Evolutionary conservation across 2,888 invertebrate species (phyloP).

Genomic region (Stegana nigrithorax): DNA sequence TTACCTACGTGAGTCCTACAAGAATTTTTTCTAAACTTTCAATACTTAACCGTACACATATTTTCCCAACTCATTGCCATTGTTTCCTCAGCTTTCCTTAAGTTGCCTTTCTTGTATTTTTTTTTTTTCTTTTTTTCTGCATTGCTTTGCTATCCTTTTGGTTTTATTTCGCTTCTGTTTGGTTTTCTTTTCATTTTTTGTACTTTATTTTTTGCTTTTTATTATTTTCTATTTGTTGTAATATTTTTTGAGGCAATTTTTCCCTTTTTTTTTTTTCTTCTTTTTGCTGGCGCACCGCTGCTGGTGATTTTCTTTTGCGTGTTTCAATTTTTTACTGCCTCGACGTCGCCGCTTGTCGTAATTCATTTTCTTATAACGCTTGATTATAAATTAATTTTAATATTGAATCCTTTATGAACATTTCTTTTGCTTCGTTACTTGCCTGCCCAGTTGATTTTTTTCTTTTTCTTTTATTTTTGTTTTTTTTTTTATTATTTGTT

Average conservation of each 20-base stretch:
- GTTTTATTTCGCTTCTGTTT: no score
- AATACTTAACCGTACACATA: not conserved
- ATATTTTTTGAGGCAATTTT: constrained; percentile 1
- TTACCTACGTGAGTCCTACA: no score
- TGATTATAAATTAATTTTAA: constrained; percentile 25
- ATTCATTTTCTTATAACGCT: constrained; percentile 12
- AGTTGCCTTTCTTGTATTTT: no score
- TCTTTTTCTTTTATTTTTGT: not conserved
- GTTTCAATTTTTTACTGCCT: not conserved
- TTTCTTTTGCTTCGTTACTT: not conserved
- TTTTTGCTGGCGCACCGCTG: no score
- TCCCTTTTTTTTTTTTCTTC: not conserved
- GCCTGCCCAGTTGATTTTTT: constrained; percentile 5
- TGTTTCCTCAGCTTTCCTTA: not conserved
- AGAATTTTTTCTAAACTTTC: not conserved
- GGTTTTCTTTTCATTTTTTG: not conserved
- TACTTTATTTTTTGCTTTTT: not conserved
- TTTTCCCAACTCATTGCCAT: not conserved
- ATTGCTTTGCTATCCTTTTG: not conserved
- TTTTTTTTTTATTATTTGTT: not conserved
- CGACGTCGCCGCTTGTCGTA: constrained; percentile 3
- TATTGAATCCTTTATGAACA: constrained; percentile 20
- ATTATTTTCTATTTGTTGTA: not conserved
- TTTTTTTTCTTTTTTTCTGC: not conserved
- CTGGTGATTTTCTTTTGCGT: not conserved